These are phyloP conservation scores for Pavo muticus DNA, from an alignment of 2,113 vertebrate species.

Conservation along the genomic window DNA sequence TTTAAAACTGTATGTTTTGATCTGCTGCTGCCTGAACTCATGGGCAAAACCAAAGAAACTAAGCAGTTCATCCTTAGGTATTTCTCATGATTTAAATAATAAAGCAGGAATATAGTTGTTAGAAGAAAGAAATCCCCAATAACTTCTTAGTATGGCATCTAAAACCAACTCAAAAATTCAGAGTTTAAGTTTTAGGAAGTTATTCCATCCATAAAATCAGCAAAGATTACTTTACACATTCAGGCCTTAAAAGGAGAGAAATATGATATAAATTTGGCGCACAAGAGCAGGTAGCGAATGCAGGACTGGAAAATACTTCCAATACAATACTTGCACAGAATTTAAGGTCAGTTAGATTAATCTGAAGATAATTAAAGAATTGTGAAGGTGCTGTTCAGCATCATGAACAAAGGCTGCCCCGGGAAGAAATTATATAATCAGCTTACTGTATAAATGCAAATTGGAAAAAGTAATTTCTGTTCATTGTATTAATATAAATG, in stretches of 20 bases:
- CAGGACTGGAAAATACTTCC: not conserved
- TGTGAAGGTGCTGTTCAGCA: not conserved
- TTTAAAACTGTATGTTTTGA: not conserved
- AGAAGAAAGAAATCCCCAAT: not conserved
- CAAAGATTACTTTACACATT: not conserved
- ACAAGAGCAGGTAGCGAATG: not conserved
- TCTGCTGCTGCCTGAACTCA: not conserved
- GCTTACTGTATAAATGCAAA: not conserved
- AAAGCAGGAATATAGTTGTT: not conserved
- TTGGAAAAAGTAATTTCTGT: not conserved
- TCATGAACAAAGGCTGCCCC: slow-evolving; percentile 2
- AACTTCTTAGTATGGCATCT: not conserved
- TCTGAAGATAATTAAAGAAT: not conserved
- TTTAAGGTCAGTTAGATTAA: slow-evolving; percentile 17
- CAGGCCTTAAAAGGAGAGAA: not conserved
- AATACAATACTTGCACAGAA: not conserved
- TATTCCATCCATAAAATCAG: not conserved
- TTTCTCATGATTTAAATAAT: not conserved
- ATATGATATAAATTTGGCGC: not conserved
- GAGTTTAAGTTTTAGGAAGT: not conserved
- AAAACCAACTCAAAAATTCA: not conserved
- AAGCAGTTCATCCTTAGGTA: not conserved
- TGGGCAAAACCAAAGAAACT: not conserved
- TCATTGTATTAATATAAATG: not conserved
- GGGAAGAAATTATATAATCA: slow-evolving; percentile 20